Evolutionary conservation across 2,797 vertebrate genomes (phyloP), one percentile per base, ranked within the genome.

Genomic region (Scleropages formosus): DNA sequence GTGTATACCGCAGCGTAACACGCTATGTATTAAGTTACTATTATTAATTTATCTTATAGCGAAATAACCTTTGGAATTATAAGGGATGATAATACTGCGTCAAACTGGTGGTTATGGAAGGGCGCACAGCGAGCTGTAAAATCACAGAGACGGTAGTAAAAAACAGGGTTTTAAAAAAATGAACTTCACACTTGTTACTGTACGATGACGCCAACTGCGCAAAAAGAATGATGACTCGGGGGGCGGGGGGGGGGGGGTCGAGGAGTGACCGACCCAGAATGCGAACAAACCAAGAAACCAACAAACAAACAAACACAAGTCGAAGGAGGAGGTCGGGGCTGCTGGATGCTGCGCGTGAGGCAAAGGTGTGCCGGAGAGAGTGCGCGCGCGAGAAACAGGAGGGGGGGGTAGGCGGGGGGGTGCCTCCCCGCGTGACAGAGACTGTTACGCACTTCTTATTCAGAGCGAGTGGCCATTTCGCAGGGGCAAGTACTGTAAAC

Each of bases 401-500:
- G 61, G 78, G 63, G 75, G 66, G 67, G 73, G 44, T 53, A 72
- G 27, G 71, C 67, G 72, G 68, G 44, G 76, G 13, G 26, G 72
- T 68, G 46, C 64, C 78, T 77, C 74, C 61, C 56, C 72, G 60
- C 69, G 53, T 31, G 39, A n/a, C n/a, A n/a, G 86, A 89, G 87
- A 86, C 90, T 90, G 89, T 91, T 92, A 91, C 91, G 92, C 90
- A 93, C 89, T 92, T 91, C 73, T 64, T 83, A 83, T 85, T 82
- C 77, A 70, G 77, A 44, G 51, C 59, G 47, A 10, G 51, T 31
- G 75, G 44, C 18, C 67, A 10, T 53, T 46, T 47, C 65, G 44
- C 20, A 49, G 65, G 7, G 24, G n/a, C 31, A 65, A 44, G 18
- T 64, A 22, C 18, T 11, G 7, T 8, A 13, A 39, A 18, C 53